A percentile compares a stretch with the other conserved stretches of the same genome.
These are phyloP conservation scores for Montifringilla adamsi DNA, from an alignment of 2,113 vertebrate genomes.

Conservation along the genomic window DNA sequence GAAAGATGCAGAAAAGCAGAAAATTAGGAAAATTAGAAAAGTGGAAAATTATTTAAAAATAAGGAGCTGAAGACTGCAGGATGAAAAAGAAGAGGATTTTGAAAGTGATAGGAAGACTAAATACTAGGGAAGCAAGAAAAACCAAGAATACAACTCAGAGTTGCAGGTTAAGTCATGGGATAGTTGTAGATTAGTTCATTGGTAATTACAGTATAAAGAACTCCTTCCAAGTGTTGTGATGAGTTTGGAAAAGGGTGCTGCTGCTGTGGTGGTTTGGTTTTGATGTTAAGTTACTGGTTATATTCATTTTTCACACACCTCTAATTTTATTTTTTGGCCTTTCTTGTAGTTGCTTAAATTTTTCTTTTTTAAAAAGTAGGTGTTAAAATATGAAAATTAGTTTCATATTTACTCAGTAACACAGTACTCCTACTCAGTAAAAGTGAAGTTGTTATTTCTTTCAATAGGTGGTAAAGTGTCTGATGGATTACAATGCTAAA, in stretches of 20 bases:
- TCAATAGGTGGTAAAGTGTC: conserved; percentile 81
- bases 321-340: background rate
- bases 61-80: background rate
- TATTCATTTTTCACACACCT: background rate
- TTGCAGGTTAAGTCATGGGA: background rate
- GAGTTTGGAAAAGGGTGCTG: background rate
- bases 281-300: background rate
- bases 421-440: background rate
- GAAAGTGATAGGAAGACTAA: background rate
- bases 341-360: background rate
- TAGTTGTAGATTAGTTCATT: background rate
- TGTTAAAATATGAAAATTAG: background rate
- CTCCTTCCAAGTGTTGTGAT: background rate
- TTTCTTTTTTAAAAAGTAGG: background rate
- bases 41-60: background rate
- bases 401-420: background rate
- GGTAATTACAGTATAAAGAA: background rate
- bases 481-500: conserved; percentile 86
- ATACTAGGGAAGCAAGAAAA: background rate
- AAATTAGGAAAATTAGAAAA: background rate
- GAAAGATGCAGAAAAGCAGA: background rate
- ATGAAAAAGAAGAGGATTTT: background rate
- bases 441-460: background rate
- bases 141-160: background rate
- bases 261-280: background rate